Evolutionary conservation across 2,888 invertebrate species (phyloP).

Genomic region (Sphinx pinastri): DNA sequence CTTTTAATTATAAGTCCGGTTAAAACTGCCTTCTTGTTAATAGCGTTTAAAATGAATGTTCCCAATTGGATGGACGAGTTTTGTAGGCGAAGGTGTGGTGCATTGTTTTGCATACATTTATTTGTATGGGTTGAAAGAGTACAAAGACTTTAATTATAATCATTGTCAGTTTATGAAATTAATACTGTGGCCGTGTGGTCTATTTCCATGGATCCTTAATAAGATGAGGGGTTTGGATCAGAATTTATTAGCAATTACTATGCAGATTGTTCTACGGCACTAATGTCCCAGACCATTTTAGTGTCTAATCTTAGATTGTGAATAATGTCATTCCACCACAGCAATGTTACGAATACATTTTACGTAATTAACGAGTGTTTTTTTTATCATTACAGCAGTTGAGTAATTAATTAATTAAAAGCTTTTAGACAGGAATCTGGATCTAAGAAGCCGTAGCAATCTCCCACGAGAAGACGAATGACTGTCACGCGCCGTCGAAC

Average conservation of each 20-base stretch:
- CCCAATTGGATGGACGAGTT: constrained; percentile 3
- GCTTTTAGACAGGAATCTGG: not conserved
- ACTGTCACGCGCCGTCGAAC: constrained; percentile 9
- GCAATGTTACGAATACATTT: too few relatives aligned
- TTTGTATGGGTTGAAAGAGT: not conserved
- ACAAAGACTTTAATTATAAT: too few relatives aligned
- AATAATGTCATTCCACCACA: too few relatives aligned
- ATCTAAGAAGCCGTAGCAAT: not conserved
- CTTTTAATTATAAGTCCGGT: constrained; percentile 53
- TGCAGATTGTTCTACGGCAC: too few relatives aligned
- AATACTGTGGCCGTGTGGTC: too few relatives aligned
- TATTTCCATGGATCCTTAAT: too few relatives aligned
- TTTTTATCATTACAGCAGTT: not conserved
- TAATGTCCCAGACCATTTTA: too few relatives aligned
- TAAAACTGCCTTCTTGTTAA: constrained; percentile 49
- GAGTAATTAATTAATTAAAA: not conserved
- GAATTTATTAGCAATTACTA: too few relatives aligned
- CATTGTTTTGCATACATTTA: not conserved
- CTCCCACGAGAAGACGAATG: not conserved
- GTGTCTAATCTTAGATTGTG: too few relatives aligned
- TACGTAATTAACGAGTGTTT: too few relatives aligned
- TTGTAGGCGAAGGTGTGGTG: not conserved
- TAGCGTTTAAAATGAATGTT: constrained; percentile 45
- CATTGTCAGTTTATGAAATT: too few relatives aligned
- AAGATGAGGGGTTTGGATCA: too few relatives aligned